Conservation (phyloP, 2,888 invertebrate genomes). For the Platycheirus albimanus region DNA sequence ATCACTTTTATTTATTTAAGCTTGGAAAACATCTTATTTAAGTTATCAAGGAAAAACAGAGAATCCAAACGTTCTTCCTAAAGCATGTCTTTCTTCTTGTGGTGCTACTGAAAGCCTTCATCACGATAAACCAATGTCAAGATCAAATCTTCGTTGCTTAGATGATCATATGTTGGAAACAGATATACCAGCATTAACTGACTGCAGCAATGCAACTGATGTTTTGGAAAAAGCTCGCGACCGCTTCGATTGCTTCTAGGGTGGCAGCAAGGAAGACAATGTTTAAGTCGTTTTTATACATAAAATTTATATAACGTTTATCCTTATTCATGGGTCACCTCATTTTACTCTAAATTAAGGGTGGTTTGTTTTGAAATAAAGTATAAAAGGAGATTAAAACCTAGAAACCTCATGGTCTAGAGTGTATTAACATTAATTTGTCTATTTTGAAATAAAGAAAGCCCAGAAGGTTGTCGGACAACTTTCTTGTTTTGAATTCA, state of each 20-base stretch:
- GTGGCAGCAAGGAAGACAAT: conserved; percentile 86
- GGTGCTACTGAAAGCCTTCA: conserved; percentile 77
- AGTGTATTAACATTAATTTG: no score
- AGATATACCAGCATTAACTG: conserved; percentile 77
- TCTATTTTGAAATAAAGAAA: no score
- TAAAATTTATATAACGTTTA: conserved; percentile 22
- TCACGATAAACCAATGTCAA: conserved; percentile 82
- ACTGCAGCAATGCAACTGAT: conserved; percentile 85
- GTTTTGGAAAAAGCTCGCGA: conserved; percentile 91
- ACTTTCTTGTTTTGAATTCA: no score
- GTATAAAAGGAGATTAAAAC: no score
- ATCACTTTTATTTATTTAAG: conserved; percentile 19
- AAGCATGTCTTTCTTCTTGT: conserved; percentile 78
- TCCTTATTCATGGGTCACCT: conserved; percentile 41
- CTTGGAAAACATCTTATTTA: conserved; percentile 59
- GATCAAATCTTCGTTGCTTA: conserved; percentile 84
- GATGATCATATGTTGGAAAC: conserved; percentile 85
- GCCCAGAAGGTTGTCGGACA: no score
- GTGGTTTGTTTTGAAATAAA: conserved; percentile 38
- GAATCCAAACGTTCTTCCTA: conserved; percentile 77
- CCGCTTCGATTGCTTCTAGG: conserved; percentile 94
- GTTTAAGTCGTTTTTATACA: conserved; percentile 78
- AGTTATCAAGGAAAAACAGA: conserved; percentile 67
- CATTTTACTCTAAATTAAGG: conserved; percentile 56
- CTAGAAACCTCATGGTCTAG: no score